Evolutionary conservation across 2,888 invertebrate genomes (phyloP).

Genomic region (Galeopsomyia nigrocyanea): DNA sequence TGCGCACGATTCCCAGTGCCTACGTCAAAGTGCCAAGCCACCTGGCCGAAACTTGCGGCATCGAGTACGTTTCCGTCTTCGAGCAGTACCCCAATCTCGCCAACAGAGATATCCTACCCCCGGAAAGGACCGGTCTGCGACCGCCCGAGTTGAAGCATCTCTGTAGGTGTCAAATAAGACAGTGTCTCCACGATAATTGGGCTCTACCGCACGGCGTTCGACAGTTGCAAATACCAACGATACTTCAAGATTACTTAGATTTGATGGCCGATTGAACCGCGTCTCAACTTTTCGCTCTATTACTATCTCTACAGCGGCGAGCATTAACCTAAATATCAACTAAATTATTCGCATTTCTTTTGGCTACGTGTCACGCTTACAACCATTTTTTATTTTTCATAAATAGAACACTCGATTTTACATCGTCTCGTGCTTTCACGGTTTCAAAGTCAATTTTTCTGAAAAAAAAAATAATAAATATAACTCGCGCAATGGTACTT

Average conservation of each 20-base stretch:
- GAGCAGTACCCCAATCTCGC: conserved; percentile 71
- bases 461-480: too few relatives aligned
- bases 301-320: too few relatives aligned
- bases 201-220: conserved; percentile 83
- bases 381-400: too few relatives aligned
- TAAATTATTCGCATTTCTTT: too few relatives aligned
- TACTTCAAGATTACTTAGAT: conserved; percentile 80
- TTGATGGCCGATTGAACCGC: conserved; percentile 75
- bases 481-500: too few relatives aligned
- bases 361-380: too few relatives aligned
- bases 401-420: too few relatives aligned
- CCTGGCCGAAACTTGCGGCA: conserved; percentile 59
- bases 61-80: conserved; percentile 58
- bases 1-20: conserved; percentile 76
- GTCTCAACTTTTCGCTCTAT: too few relatives aligned
- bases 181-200: conserved; percentile 77
- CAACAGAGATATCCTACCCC: conserved; percentile 74
- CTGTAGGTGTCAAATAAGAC: conserved; percentile 79
- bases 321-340: too few relatives aligned
- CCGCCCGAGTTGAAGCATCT: conserved; percentile 84
- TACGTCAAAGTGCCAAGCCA: conserved; percentile 61
- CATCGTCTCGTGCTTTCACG: too few relatives aligned
- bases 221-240: conserved; percentile 76
- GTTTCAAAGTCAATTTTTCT: too few relatives aligned
- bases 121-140: conserved; percentile 73